Conservation (phyloP, 2,113 vertebrate genomes). For the Sphyrna mokarran region DNA sequence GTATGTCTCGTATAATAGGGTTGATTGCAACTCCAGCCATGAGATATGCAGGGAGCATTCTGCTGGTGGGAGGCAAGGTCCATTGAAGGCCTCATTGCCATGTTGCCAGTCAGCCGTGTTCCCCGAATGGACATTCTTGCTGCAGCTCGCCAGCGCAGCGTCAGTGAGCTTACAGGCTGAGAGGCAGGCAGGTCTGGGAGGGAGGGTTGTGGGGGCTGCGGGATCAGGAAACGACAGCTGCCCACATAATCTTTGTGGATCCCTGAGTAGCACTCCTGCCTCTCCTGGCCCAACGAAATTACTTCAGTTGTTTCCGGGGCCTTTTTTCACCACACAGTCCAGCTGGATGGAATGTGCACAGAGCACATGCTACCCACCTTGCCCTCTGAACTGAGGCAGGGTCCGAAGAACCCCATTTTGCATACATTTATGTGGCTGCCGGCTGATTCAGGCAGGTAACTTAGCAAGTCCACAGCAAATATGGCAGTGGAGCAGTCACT, state of each 20-base stretch:
- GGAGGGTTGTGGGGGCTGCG: background rate
- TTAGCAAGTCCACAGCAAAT: background rate
- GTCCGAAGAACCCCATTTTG: background rate
- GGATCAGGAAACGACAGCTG: background rate
- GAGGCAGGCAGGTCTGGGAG: background rate
- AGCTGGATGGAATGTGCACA: background rate
- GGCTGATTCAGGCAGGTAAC: background rate
- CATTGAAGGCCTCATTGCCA: background rate
- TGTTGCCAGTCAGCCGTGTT: background rate
- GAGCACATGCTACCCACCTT: background rate
- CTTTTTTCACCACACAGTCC: background rate
- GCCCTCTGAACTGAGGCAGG: background rate
- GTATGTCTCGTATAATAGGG: background rate
- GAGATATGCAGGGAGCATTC: background rate
- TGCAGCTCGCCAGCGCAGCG: background rate
- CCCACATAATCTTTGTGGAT: background rate
- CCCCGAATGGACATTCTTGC: background rate
- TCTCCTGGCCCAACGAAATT: background rate
- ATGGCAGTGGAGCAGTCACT: background rate
- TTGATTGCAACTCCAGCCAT: background rate
- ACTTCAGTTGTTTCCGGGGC: background rate
- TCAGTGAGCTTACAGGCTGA: background rate
- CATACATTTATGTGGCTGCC: background rate
- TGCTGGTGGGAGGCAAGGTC: background rate
- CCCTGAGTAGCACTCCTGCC: background rate